Percentiles rank a stretch among this genome's conserved stretches.
Conservation (phyloP, 2,888 invertebrate genomes). For the Noctuana brunneofusca region DNA sequence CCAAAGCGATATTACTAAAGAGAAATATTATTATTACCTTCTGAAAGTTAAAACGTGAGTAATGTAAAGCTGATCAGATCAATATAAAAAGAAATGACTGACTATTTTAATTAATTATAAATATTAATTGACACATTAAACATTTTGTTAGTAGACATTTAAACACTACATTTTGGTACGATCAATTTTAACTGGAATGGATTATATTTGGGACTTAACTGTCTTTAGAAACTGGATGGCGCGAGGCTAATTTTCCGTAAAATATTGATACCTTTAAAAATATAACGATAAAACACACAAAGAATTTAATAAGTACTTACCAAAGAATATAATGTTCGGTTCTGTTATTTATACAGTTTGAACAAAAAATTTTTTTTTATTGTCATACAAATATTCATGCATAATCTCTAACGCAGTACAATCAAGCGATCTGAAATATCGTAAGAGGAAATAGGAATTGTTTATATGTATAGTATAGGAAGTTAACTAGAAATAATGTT, state of each 20-base stretch:
- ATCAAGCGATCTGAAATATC: slow-evolving; percentile 40
- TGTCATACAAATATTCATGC: slow-evolving; percentile 41
- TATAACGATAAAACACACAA: not conserved
- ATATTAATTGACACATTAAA: slow-evolving; percentile 43
- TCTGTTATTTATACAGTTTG: slow-evolving; percentile 62
- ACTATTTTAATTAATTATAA: slow-evolving; percentile 18
- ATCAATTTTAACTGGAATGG: slow-evolving; percentile 61
- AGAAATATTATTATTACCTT: not conserved
- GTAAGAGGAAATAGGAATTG: not conserved
- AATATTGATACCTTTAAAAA: slow-evolving; percentile 13
- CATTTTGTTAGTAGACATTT: slow-evolving; percentile 39
- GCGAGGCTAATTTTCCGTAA: slow-evolving; percentile 69
- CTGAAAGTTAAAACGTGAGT: not conserved
- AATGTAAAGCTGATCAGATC: not conserved
- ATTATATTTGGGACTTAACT: slow-evolving; percentile 55
- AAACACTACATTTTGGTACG: slow-evolving; percentile 36
- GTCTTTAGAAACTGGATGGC: slow-evolving; percentile 51
- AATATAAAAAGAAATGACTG: slow-evolving; percentile 7
- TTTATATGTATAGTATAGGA: too few relatives aligned
- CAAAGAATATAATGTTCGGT: slow-evolving; percentile 57
- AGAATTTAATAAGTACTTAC: slow-evolving; percentile 67
- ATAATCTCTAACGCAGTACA: slow-evolving; percentile 43
- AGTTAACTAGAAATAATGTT: not conserved
- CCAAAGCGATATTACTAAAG: slow-evolving; percentile 1
- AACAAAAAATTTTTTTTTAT: slow-evolving; percentile 47